phyloP scores from a whole-genome alignment of 2,113 vertebrate genomes.

The Mus musculus region DNA sequence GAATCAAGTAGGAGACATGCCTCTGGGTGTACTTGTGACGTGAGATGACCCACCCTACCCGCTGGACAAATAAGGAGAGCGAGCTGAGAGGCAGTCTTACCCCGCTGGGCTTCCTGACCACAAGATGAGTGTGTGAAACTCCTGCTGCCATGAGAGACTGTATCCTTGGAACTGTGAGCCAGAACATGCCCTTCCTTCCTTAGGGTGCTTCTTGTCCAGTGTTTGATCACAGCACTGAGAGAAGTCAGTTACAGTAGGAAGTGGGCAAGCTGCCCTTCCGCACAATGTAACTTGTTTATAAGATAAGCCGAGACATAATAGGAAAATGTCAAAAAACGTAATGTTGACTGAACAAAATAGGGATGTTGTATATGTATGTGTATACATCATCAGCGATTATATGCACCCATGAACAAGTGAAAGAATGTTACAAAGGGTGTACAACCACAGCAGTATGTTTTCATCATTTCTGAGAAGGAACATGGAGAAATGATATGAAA shows the following conservation, averaged over 20 bases:
- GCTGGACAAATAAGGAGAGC: too few relatives aligned
- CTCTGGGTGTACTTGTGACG: background rate
- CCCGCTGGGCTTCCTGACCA: background rate
- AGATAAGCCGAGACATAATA: background rate
- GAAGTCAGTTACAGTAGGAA: background rate
- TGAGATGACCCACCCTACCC: background rate
- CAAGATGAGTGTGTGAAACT: background rate
- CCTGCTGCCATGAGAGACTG: too few relatives aligned
- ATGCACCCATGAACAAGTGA: background rate
- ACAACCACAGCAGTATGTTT: background rate
- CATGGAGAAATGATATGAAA: background rate
- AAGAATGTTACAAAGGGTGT: background rate
- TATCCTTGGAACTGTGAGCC: background rate
- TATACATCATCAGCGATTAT: background rate
- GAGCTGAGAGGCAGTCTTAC: background rate
- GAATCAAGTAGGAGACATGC: background rate
- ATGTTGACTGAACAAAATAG: background rate
- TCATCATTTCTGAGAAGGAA: background rate
- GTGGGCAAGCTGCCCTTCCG: background rate
- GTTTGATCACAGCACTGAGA: background rate
- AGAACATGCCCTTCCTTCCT: too few relatives aligned
- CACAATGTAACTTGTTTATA: background rate
- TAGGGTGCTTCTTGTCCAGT: background rate
- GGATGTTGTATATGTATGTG: too few relatives aligned
- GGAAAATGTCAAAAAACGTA: background rate